These are phyloP conservation scores for Xenopus petersii DNA, from an alignment of 2,797 vertebrate species.

Conservation along the genomic window DNA sequence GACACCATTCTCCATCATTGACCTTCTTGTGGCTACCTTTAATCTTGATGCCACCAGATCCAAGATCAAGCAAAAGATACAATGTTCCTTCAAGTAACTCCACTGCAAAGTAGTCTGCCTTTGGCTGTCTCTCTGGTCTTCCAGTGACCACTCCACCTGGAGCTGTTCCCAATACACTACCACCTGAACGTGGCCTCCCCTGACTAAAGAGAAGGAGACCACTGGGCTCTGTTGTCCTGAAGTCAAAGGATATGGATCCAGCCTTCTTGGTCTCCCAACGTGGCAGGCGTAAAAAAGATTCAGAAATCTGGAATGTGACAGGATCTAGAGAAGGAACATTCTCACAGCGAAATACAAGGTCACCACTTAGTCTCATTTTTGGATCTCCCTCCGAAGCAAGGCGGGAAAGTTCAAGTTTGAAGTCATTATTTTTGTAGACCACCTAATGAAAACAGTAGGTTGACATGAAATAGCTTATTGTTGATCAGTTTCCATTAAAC, in stretches of 20 bases:
- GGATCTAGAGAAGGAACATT: conserved; percentile 86
- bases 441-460: conserved; percentile 66
- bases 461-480: no score
- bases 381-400: conserved; percentile 84
- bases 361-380: conserved; percentile 85
- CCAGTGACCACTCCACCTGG: conserved; percentile 48
- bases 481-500: no score
- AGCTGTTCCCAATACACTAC: conserved; percentile 10
- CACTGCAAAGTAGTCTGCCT: conserved; percentile 84
- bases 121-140: conserved; percentile 63
- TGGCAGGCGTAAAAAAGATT: conserved; percentile 80
- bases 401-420: conserved; percentile 87
- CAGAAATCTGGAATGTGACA: conserved; percentile 81
- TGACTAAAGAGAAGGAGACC: conserved; percentile 88
- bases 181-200: conserved; percentile 65
- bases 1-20: conserved; percentile 89
- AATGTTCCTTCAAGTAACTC: conserved; percentile 88
- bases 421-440: conserved; percentile 96
- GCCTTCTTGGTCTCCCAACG: conserved; percentile 86
- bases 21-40: conserved; percentile 82
- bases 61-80: conserved; percentile 90
- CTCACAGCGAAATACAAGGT: conserved; percentile 87
- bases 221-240: conserved; percentile 86
- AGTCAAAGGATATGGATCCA: conserved; percentile 88
- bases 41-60: conserved; percentile 84